phyloP scores from a whole-genome alignment of 2,888 invertebrate species.

The Mythimna vitellina region DNA sequence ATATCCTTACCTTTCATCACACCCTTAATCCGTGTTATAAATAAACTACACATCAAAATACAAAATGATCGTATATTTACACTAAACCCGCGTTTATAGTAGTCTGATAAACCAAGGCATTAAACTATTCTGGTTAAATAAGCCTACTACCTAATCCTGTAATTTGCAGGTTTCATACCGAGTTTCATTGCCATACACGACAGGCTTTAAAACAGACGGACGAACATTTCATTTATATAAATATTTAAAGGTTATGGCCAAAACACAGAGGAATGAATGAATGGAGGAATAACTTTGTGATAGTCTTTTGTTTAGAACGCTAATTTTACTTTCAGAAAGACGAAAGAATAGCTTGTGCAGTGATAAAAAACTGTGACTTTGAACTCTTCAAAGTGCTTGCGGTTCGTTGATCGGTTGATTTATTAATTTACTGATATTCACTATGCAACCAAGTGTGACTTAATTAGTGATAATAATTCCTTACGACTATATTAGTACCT shows the following conservation, averaged over 20 bases:
- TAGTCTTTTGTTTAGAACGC: background rate
- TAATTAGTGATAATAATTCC: no score
- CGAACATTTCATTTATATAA: conserved; percentile 52
- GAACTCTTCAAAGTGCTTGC: background rate
- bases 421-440: no score
- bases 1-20: no score
- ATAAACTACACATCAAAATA: conserved; percentile 33
- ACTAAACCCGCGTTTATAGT: conserved; percentile 36
- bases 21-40: conserved; percentile 3
- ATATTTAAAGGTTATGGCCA: conserved; percentile 42
- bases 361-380: background rate
- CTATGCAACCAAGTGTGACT: no score
- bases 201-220: conserved; percentile 45
- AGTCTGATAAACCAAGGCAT: conserved; percentile 28
- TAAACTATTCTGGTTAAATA: conserved; percentile 31
- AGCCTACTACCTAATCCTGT: conserved; percentile 37
- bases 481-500: no score
- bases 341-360: background rate
- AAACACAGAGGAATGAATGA: conserved; percentile 25
- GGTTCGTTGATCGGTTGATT: no score
- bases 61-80: conserved; percentile 29
- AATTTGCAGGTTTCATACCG: conserved; percentile 47
- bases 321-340: background rate
- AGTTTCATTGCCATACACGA: conserved; percentile 54
- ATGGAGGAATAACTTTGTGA: conserved; percentile 21